A percentile compares a stretch with the other conserved stretches of the same genome.
Conservation (phyloP, 2,113 vertebrate genomes). For the Podarcis raffonei region DNA sequence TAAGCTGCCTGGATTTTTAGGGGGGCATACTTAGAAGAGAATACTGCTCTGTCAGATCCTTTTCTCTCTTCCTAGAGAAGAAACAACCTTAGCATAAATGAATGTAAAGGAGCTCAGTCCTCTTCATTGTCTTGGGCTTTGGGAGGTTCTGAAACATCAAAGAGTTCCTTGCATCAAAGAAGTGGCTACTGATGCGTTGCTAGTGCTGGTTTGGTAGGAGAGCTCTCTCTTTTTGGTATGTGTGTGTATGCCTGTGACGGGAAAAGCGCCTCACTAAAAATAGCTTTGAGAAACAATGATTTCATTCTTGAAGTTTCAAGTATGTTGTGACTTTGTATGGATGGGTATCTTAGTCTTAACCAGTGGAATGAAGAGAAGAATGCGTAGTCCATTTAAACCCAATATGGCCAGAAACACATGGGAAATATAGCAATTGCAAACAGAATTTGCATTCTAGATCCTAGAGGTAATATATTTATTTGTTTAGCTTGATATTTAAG, state of each 20-base stretch:
- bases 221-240: neutral
- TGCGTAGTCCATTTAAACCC: neutral
- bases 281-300: constrained; percentile 33
- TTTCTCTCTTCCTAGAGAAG: constrained; percentile 39
- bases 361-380: constrained; percentile 41
- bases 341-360: constrained; percentile 43
- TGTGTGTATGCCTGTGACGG: constrained; percentile 16
- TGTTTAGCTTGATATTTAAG: neutral
- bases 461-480: neutral
- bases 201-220: constrained; percentile 42
- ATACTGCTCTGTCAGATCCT: constrained; percentile 53
- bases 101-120: constrained; percentile 34
- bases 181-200: constrained; percentile 24
- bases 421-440: constrained; percentile 25
- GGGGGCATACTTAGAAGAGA: constrained; percentile 58
- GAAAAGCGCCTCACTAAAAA: constrained; percentile 48
- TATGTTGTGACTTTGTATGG: neutral
- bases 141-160: constrained; percentile 39
- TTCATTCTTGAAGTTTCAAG: constrained; percentile 48
- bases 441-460: constrained; percentile 2
- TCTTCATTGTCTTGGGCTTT: constrained; percentile 1
- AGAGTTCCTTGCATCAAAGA: constrained; percentile 22
- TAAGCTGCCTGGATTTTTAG: constrained; percentile 64
- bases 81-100: constrained; percentile 37
- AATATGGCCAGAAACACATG: constrained; percentile 31